These are phyloP conservation scores for Melipona quadrifasciata DNA, from an alignment of 1,140 invertebrate genomes.

Conservation along the genomic window DNA sequence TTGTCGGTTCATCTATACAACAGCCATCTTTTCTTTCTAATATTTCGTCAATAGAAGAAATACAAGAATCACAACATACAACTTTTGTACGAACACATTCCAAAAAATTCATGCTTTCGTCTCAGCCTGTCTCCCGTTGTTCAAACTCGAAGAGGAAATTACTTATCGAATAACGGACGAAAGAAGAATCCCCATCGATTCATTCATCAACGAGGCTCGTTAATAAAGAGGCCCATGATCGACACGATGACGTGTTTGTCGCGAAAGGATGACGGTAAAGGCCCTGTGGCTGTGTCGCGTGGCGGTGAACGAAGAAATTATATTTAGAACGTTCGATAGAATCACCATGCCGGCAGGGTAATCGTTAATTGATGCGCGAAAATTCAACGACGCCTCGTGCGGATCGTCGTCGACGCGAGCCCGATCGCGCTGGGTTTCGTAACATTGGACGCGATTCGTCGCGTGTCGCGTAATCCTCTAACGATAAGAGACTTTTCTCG, in stretches of 20 bases:
- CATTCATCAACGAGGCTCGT: constrained; percentile 28
- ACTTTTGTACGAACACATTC: neutral
- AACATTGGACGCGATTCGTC: constrained; percentile 29
- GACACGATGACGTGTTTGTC: neutral
- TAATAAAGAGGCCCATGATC: constrained; percentile 36
- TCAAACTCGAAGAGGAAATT: neutral
- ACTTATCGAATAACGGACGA: neutral
- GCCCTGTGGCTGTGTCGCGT: constrained; percentile 13
- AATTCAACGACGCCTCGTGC: constrained; percentile 12
- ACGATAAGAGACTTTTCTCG: constrained; percentile 18
- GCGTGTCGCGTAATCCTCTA: constrained; percentile 34
- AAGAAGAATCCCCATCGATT: neutral
- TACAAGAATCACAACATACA: neutral
- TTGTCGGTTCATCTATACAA: neutral
- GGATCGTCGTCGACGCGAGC: neutral
- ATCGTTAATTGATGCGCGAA: constrained; percentile 60
- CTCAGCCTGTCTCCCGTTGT: too few species aligned
- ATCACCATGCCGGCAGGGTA: constrained; percentile 44
- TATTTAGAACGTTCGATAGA: constrained; percentile 65
- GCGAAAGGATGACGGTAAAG: constrained; percentile 38
- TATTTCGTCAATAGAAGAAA: neutral
- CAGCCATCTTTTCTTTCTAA: neutral
- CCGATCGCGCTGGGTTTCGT: constrained; percentile 27
- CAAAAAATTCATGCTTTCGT: too few species aligned
- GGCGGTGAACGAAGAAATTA: constrained; percentile 57